Base-by-base conservation (phyloP, 1,140 invertebrate genomes). In the Vanessa tameamea region DNA sequence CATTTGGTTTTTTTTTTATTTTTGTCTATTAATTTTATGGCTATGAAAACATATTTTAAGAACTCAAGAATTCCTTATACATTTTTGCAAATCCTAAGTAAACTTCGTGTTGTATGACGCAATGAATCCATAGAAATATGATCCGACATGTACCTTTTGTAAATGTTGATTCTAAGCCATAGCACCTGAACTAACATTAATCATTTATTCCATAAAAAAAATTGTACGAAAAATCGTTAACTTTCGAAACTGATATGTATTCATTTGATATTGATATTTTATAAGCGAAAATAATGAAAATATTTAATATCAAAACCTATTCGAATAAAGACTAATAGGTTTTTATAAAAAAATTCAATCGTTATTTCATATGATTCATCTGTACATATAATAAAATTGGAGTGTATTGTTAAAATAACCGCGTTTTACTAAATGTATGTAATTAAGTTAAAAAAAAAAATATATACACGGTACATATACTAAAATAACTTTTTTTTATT, bases 181-280 rank as follows among this genome's bases (percentile, higher is more conserved):
- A 63, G 75, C 90, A 92, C 89, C 89, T 92, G 89, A 91, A 75
- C 87, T 81, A 91, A 92, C 85, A 90, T n/a, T 20, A 53, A 65
- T 78, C 26, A 59, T 63, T 69, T 64, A 64, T 69, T 61, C 15
- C 26, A n/a, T 13, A 53, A 72, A 72, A 47, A 47, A 8, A 7
- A 20, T 20, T 57, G 64, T 70, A 1, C 11, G 2, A 23, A 26
- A 23, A 26, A 57, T 13, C 11, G 16, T 8, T 57, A 23, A 1
- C 1, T 16, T 26, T 57, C 20, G 53, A 57, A 16, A 57, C 8
- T 23, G 8, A 57, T 57, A 57, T 23, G 20, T 11, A 55, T 55
- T 55, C 23, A 23, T 57, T 53, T 20, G 7, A 57, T 12, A 12
- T 57, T 26, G 15, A 13, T 11, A 55, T 55, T 11, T 0, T 8